These are phyloP conservation scores for Elephas maximus DNA, from an alignment of 2,113 vertebrate genomes.

Conservation along the genomic window DNA sequence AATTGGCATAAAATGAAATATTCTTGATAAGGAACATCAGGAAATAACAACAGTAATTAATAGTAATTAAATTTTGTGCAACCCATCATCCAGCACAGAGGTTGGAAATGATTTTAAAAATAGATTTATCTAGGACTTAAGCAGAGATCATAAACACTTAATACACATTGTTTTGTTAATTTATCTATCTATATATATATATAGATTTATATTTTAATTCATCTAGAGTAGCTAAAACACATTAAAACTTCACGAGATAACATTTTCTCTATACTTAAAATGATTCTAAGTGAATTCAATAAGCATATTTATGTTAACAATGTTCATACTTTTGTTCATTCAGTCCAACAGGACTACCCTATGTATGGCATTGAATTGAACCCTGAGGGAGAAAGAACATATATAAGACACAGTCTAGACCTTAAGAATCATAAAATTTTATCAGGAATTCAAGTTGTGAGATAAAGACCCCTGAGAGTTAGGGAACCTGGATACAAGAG, in stretches of 20 bases:
- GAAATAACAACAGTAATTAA: constrained; percentile 83
- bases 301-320: background rate
- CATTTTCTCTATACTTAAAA: background rate
- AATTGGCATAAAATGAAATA: constrained; percentile 81
- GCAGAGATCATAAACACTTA: background rate
- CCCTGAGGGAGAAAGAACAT: background rate
- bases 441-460: background rate
- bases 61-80: constrained; percentile 78
- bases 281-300: background rate
- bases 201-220: background rate
- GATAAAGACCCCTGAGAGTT: background rate
- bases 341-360: background rate
- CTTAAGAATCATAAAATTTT: background rate
- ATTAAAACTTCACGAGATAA: background rate
- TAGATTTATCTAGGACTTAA: constrained; percentile 54
- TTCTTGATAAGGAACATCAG: constrained; percentile 80
- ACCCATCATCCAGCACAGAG: background rate
- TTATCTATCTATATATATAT: no score
- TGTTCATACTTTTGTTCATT: background rate
- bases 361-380: background rate
- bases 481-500: background rate
- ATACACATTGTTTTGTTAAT: background rate
- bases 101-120: constrained; percentile 68
- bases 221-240: background rate
- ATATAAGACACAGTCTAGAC: background rate